Evolutionary conservation across 2,113 vertebrate genomes (phyloP).

Genomic region (Campylomormyrus numenius): DNA sequence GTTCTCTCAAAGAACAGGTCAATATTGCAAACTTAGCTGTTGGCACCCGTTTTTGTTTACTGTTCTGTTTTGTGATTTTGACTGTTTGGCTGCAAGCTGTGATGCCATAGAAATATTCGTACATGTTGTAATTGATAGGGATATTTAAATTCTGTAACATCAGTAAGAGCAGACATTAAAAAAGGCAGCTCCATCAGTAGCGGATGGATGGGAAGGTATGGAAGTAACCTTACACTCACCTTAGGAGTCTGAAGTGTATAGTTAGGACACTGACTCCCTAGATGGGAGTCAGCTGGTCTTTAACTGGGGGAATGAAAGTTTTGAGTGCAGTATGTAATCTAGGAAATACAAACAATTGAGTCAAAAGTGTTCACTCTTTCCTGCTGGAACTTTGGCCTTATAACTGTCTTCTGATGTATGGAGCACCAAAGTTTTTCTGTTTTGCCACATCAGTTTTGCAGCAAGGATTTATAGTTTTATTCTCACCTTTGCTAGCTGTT

Average conservation of each 20-base stretch:
- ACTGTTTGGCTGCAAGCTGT: background rate
- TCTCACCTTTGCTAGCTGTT: background rate
- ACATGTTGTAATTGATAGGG: background rate
- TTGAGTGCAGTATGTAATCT: background rate
- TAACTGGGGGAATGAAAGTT: background rate
- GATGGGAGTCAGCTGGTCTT: background rate
- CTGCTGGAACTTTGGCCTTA: background rate
- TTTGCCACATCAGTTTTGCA: background rate
- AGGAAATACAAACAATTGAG: background rate
- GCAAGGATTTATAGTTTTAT: background rate
- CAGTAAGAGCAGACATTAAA: background rate
- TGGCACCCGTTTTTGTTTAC: background rate
- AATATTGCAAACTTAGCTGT: constrained; percentile 55
- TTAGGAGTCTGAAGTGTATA: background rate
- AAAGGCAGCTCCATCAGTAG: background rate
- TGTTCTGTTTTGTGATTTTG: background rate
- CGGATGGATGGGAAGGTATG: background rate
- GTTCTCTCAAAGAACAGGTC: constrained; percentile 96
- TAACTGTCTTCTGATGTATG: background rate
- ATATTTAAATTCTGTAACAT: background rate
- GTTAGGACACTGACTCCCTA: background rate
- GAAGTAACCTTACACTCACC: background rate
- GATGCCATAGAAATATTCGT: background rate
- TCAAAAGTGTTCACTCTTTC: background rate
- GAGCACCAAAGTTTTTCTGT: background rate